Evolutionary conservation across 1,140 invertebrate species (phyloP).

Genomic region (Drosophila serrata): DNA sequence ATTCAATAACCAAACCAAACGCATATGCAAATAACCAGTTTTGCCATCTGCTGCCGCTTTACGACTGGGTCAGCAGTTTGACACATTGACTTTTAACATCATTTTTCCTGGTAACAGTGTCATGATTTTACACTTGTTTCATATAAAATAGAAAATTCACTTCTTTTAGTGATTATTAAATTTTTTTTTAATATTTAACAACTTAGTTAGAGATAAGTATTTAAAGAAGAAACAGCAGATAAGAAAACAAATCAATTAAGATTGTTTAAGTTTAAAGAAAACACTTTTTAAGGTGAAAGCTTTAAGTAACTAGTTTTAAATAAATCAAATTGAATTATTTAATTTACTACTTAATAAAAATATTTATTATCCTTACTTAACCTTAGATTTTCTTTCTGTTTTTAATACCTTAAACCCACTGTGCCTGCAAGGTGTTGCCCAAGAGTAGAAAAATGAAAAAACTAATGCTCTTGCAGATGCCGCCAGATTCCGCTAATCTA

Average conservation of each 20-base stretch:
- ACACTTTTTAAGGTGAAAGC: not conserved
- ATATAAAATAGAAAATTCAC: not conserved
- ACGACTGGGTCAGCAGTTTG: conserved; percentile 37
- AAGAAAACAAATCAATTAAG: not conserved
- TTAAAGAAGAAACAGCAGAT: rapidly evolving
- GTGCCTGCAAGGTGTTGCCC: conserved; percentile 11
- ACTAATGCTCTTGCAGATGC: conserved; percentile 23
- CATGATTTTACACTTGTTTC: not conserved
- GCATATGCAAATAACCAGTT: conserved; percentile 43
- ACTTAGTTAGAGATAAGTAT: rapidly evolving
- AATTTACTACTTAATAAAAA: not conserved
- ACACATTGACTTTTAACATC: conserved; percentile 51
- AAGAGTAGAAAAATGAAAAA: conserved; percentile 17
- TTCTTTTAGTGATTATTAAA: not conserved
- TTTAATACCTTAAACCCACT: not conserved
- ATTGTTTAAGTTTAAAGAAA: not conserved
- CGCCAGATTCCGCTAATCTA: conserved; percentile 26
- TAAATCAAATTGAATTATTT: not conserved
- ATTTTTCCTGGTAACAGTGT: conserved; percentile 13
- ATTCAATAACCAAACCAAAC: not conserved
- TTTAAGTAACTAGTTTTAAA: not conserved
- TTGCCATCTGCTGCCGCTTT: conserved; percentile 25
- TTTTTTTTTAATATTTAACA: not conserved
- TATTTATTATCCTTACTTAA: not conserved
- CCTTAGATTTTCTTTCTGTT: not conserved